These are phyloP conservation scores for Ochlodes sylvanus DNA, from an alignment of 2,888 invertebrate species.

Conservation along the genomic window DNA sequence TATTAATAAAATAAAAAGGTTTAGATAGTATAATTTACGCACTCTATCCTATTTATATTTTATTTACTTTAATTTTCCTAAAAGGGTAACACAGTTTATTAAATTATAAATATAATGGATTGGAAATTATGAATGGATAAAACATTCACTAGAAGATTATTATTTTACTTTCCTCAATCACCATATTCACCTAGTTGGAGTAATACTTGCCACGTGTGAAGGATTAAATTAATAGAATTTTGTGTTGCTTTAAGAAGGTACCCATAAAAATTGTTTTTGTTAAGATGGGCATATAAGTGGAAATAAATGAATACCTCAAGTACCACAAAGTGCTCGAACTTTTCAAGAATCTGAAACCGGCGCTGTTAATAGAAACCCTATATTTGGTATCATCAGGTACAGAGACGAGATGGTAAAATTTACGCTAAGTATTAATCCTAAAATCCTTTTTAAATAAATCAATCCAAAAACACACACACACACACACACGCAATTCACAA, in stretches of 20 bases:
- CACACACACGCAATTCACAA: too few relatives aligned
- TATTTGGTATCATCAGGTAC: neutral
- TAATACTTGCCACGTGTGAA: neutral
- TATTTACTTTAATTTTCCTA: neutral
- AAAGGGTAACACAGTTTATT: neutral
- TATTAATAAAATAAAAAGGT: too few relatives aligned
- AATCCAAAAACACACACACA: too few relatives aligned
- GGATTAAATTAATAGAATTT: neutral
- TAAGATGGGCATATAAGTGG: neutral
- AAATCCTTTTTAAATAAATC: too few relatives aligned
- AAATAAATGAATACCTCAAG: slow-evolving; percentile 11
- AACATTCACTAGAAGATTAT: neutral
- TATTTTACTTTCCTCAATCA: neutral
- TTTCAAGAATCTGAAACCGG: neutral
- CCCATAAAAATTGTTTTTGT: neutral
- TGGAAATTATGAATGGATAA: too few relatives aligned
- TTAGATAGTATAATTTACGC: too few relatives aligned
- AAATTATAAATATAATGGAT: too few relatives aligned
- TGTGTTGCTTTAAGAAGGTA: neutral
- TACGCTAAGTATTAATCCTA: too few relatives aligned
- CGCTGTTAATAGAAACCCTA: neutral
- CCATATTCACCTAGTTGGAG: neutral
- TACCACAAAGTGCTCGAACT: slow-evolving; percentile 3
- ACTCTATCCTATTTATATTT: too few relatives aligned
- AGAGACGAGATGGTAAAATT: neutral